A percentile compares a stretch with the other conserved stretches of the same genome.
These are phyloP conservation scores for Crocidura indochinensis DNA, from an alignment of 2,797 vertebrate genomes.

Conservation along the genomic window DNA sequence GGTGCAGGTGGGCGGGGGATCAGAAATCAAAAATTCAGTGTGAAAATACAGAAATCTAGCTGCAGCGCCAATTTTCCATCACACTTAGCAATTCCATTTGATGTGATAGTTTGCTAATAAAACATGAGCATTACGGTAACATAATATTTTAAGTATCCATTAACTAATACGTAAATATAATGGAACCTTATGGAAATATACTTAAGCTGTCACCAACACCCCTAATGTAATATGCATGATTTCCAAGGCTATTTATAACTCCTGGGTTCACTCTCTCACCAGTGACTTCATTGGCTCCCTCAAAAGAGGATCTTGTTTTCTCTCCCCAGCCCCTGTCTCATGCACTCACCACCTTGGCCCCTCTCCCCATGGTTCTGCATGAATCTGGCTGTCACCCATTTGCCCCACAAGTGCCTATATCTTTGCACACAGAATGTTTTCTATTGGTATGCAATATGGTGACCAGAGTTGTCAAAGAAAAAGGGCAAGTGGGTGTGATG, in stretches of 20 bases:
- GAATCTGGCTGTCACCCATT: neutral
- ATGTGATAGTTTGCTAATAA: constrained; percentile 87
- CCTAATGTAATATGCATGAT: constrained; percentile 88
- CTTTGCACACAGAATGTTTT: neutral
- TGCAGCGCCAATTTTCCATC: constrained; percentile 84
- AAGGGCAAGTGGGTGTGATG: neutral
- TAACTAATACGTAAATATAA: constrained; percentile 91
- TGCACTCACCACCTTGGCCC: neutral
- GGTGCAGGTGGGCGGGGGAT: constrained; percentile 46
- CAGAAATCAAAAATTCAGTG: constrained; percentile 78
- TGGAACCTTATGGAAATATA: constrained; percentile 90
- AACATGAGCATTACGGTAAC: constrained; percentile 89
- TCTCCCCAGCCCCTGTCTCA: constrained; percentile 16
- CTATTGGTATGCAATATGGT: fast-evolving
- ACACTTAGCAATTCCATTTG: constrained; percentile 79
- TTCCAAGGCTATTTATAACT: constrained; percentile 87
- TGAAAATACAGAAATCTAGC: constrained; percentile 79
- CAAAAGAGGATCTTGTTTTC: constrained; percentile 65
- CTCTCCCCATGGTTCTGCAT: neutral
- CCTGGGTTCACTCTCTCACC: constrained; percentile 73
- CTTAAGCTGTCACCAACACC: constrained; percentile 89
- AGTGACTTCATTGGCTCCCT: constrained; percentile 75
- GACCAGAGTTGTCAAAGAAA: neutral
- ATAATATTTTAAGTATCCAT: constrained; percentile 86
- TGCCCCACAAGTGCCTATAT: fast-evolving